Evolutionary conservation across 2,888 invertebrate genomes (phyloP), one percentile per base, ranked within the genome.

Genomic region (Nomada fucata): DNA sequence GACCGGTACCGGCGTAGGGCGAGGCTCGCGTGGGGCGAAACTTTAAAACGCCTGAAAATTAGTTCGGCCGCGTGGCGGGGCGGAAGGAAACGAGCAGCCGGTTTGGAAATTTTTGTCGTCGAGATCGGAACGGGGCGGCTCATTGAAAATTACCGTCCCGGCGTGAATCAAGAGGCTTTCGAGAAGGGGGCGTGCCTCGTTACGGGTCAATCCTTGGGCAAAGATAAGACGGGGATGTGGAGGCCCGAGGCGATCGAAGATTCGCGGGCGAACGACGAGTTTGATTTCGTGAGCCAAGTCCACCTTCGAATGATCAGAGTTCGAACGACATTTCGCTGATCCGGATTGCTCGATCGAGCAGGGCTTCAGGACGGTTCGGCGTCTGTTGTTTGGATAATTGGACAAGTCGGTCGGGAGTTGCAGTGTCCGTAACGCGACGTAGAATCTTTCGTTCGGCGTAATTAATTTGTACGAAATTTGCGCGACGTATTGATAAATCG

Each of bases 61-160:
- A 75, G 50, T 59, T 44, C 9, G 11, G n/a, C 23, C 23, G 23
- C 11, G 13, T 26, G 20, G 4, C 15, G 2, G 47, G 18, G 10
- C 1, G 36, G 20, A 9, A 15, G n/a, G n/a, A 13, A 15, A 15
- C 4, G 42, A 7, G 42, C 20, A 42, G 15, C 10, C 23, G 23
- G 13, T 15, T 11, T 18, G 1, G 42, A 55, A 10, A 23, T 23
- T 69, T 13, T 44, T n/a, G 18, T 13, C 2, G 29, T 23, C 9
- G 70, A 29, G 60, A 70, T 47, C 29, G 60, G 60, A 5, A 44
- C 1, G 55, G 26, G 2, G 44, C 1, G 18, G 44, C 18, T 47
- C 53, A 29, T 73, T 67, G 67, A 47, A 73, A 57, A 73, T 73
- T 57, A 73, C 73, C 57, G 57, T 73, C 47, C 73, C 3, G 18